Evolutionary conservation across 2,113 vertebrate genomes (phyloP), one percentile per base, ranked within the genome.

Genomic region (Crotalus helleri): DNA sequence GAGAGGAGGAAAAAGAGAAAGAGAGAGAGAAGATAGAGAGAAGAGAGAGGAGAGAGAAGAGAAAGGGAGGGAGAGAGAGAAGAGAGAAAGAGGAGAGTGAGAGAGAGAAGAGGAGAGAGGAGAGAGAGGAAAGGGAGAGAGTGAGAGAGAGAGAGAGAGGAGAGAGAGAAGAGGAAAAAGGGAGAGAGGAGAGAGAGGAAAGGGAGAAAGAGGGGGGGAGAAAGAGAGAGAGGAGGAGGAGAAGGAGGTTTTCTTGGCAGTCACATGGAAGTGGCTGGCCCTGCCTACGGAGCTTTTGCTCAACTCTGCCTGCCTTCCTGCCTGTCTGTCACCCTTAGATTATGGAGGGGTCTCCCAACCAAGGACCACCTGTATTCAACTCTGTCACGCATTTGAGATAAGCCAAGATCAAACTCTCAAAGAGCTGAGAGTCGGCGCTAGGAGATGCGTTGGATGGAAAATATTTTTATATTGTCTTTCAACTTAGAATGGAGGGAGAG

Each of bases 101-200:
- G 39, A 39, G 39, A 39, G 39, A 39, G 39, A 2, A 39, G 39
- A 39, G 1, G 39, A 39, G 23, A 24, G 15, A 5, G 2, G 58
- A 23, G 23, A 9, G 0, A 5, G 2, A 3, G 7, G 58, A 2
- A 9, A 3, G 15, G 3, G 10, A 44, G 44, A 4, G 44, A 3
- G 3, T 0, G 39, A 39, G 39, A 39, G 39, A 39, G 2, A 39
- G 39, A 39, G 39, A 39, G 39, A 39, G 39, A 39, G 39, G 39
- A 39, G 39, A 39, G 2, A 39, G 39, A 39, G 39, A 39, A 2
- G 39, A 39, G 39, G 39, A 33, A 39, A 39, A 39, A 39, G 39
- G 2, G 39, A 39, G 39, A 39, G 39, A 39, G 39, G 39, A 39
- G 39, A 39, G 39, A 39, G 39, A 39, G 2, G 39, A 39, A 2